phyloP scores from a whole-genome alignment of 1,140 invertebrate species.

The Zelostemma sp. region DNA sequence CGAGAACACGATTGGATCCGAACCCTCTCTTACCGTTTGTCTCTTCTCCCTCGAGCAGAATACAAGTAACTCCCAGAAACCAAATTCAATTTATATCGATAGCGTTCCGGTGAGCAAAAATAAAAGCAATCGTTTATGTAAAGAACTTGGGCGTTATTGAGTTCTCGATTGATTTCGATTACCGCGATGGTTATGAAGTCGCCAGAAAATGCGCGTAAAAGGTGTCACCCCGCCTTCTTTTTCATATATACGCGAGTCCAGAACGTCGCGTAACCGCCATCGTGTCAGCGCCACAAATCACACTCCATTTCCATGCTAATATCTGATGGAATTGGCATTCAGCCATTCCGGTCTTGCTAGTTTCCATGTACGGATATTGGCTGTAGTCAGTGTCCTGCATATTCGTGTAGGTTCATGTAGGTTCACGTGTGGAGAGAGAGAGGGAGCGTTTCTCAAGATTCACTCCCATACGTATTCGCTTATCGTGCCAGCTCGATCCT shows the following conservation, averaged over 20 bases:
- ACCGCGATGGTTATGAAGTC: slow-evolving; percentile 17
- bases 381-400: slow-evolving; percentile 2
- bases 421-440: slow-evolving; percentile 7
- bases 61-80: slow-evolving; percentile 47
- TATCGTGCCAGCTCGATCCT: slow-evolving; percentile 16
- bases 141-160: too few species aligned
- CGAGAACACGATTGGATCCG: slow-evolving; percentile 54
- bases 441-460: slow-evolving; percentile 16
- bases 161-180: too few species aligned
- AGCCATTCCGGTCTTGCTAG: slow-evolving; percentile 43
- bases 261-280: slow-evolving; percentile 5
- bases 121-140: too few species aligned
- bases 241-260: slow-evolving; percentile 9
- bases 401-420: background rate
- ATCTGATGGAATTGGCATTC: slow-evolving; percentile 60
- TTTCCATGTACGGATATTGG: slow-evolving; percentile 17
- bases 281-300: slow-evolving; percentile 54
- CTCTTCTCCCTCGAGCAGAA: slow-evolving; percentile 40
- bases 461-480: slow-evolving; percentile 17
- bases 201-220: slow-evolving; percentile 4
- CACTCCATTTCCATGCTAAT: slow-evolving; percentile 64
- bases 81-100: slow-evolving; percentile 51
- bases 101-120: slow-evolving; percentile 26
- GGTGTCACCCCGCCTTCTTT: slow-evolving; percentile 10
- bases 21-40: slow-evolving; percentile 28